Base-by-base conservation (phyloP, 2,888 invertebrate genomes). In the Ormyrus nitidulus region DNA sequence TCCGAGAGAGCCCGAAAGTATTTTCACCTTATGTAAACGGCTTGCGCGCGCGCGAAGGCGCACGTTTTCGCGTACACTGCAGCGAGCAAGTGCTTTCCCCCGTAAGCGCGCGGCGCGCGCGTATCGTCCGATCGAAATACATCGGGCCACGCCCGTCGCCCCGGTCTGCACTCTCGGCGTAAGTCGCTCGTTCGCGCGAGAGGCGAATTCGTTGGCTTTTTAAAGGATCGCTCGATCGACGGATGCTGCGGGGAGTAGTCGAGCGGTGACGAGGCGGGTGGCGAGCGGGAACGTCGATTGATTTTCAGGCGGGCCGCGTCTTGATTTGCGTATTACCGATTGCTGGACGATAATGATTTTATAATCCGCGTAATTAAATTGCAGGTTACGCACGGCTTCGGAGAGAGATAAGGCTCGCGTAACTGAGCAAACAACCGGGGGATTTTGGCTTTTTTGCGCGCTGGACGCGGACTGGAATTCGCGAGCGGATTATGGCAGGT, bases 21-120 rank as follows among this genome's bases (percentile, higher is more conserved):
- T 88, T 87, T 88, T 86, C 86, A 86, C 86, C 86, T 87, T 88
- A 88, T 86, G 85, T 88, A 88, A 88, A 88, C 84, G 82, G 82
- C 82, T n/a, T 0, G 77, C 82, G 83, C 80, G 9, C 59, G 19
- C 62, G 70, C 59, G 69, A 82, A 85, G 58, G 66, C 53, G 68
- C 58, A 58, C 74, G 79, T 72, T 69, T 74, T 70, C 77, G 56
- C 58, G 72, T 59, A 54, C 51, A 59, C 65, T 2, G 5, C 7
- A 44, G 48, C 46, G 64, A 59, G 73, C 74, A 61, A 65, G 77
- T 76, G 79, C 68, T 75, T 75, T 75, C 75, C 75, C 75, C 61
- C 44, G n/a, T n/a, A n/a, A n/a, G n/a, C n/a, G n/a, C n/a, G n/a
- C n/a, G n/a, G n/a, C 49, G 46, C 34, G 2, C 8, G 53, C 66